These are phyloP conservation scores for Drepana falcataria DNA, from an alignment of 2,888 invertebrate genomes.

Conservation along the genomic window DNA sequence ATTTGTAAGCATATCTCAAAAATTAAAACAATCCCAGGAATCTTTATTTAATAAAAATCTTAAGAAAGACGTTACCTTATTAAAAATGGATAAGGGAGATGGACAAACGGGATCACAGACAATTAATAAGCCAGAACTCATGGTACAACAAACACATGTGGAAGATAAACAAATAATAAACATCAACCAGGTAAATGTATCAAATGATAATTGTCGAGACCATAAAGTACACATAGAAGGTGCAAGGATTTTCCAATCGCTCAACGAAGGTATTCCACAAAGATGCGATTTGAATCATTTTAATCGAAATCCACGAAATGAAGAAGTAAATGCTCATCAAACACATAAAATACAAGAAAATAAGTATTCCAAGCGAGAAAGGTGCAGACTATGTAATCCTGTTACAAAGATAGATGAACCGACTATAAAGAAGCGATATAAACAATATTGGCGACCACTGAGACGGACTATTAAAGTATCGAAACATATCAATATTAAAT, in stretches of 20 bases:
- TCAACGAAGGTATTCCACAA: no score
- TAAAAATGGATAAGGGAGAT: neutral
- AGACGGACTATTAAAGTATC: conserved; percentile 7
- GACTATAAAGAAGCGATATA: conserved; percentile 4
- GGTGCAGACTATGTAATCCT: neutral
- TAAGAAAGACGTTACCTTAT: conserved; percentile 1
- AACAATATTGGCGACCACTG: conserved; percentile 8
- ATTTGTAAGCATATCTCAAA: conserved; percentile 36
- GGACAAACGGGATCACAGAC: neutral
- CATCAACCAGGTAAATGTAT: neutral
- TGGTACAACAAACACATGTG: neutral
- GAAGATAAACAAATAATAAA: neutral
- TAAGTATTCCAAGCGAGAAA: neutral
- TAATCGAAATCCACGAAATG: no score
- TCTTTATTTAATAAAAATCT: conserved; percentile 4
- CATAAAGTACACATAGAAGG: no score
- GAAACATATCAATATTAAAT: conserved; percentile 5
- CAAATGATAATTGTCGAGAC: no score
- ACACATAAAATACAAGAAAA: no score
- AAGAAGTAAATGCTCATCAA: no score
- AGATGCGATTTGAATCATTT: no score
- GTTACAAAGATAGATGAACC: neutral
- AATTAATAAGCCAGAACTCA: neutral
- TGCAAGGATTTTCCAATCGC: no score
- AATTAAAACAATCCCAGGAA: conserved; percentile 20